These are phyloP conservation scores for Scaptomyza polygonia DNA, from an alignment of 2,888 invertebrate species.

Conservation along the genomic window DNA sequence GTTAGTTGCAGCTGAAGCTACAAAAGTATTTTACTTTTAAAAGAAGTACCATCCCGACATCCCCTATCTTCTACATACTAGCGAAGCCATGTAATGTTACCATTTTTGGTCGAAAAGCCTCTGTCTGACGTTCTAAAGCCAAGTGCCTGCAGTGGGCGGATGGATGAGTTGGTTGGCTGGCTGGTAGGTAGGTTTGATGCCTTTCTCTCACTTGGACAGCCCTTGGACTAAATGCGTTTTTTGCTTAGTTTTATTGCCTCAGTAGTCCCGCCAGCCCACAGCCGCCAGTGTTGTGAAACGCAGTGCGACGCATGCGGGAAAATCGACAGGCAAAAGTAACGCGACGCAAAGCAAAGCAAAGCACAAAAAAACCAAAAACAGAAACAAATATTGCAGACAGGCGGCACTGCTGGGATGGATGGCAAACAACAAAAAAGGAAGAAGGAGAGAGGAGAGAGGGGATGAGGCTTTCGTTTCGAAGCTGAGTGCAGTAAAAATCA, in stretches of 20 bases:
- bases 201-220: constrained; percentile 10
- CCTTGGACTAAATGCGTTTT: constrained; percentile 74
- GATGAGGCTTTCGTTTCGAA: constrained; percentile 29
- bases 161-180: background rate
- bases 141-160: background rate
- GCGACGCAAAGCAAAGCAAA: constrained; percentile 45
- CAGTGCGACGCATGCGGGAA: constrained; percentile 54
- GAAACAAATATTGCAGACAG: constrained; percentile 69
- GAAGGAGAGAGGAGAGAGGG: no score
- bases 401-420: no score
- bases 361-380: constrained; percentile 37
- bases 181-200: no score
- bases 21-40: constrained; percentile 3
- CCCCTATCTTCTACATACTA: background rate
- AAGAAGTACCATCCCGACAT: background rate
- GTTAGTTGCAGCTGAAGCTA: constrained; percentile 3
- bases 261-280: background rate
- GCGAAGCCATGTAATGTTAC: constrained; percentile 29
- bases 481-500: constrained; percentile 80
- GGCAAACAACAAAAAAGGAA: no score
- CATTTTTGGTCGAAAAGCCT: constrained; percentile 19
- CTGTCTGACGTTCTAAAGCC: constrained; percentile 7
- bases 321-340: constrained; percentile 55
- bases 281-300: constrained; percentile 31
- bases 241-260: constrained; percentile 77